Conservation (phyloP, 2,113 vertebrate species). For the Dendrocopos noguchii region DNA sequence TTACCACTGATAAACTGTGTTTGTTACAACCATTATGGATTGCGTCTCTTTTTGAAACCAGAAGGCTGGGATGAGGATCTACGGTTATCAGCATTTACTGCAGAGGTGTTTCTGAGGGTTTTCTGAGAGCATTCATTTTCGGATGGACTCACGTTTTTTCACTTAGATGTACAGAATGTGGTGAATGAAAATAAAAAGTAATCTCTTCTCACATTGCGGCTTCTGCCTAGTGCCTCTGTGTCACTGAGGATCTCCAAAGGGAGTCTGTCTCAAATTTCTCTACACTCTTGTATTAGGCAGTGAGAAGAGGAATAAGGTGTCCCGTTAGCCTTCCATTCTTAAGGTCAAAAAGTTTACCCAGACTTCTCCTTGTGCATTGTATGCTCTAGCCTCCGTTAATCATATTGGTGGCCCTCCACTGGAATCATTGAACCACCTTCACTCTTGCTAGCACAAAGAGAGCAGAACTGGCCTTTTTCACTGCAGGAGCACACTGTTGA, state of each 20-base stretch:
- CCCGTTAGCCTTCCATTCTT: not conserved
- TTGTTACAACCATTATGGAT: not conserved
- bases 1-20: not conserved
- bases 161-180: not conserved
- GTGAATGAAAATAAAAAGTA: not conserved
- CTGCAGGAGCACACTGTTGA: not conserved
- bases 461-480: not conserved
- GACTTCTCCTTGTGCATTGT: not conserved
- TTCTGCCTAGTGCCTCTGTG: not conserved
- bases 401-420: not conserved
- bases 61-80: not conserved
- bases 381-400: not conserved
- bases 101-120: not conserved
- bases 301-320: not conserved
- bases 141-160: not conserved
- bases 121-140: not conserved
- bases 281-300: not conserved
- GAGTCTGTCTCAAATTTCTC: not conserved
- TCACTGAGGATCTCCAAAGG: not conserved
- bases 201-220: not conserved
- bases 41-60: fast-evolving
- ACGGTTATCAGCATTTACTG: not conserved
- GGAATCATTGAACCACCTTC: not conserved
- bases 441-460: not conserved
- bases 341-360: not conserved